phyloP scores from a whole-genome alignment of 2,797 vertebrate genomes.

The Hoplostethus mediterraneus region DNA sequence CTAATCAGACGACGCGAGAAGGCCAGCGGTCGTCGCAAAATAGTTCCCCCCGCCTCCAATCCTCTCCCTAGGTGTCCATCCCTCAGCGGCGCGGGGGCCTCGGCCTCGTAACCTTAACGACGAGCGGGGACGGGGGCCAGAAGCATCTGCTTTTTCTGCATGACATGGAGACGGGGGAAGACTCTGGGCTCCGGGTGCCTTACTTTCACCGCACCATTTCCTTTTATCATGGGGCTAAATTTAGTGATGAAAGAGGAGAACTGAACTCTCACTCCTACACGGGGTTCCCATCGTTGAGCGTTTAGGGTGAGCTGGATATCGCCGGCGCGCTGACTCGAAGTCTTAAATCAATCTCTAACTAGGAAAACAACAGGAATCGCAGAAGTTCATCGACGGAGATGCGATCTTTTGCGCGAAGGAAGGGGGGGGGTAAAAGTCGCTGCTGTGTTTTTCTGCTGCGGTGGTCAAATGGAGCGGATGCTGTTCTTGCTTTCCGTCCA shows the following conservation, averaged over 20 bases:
- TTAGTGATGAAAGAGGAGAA: constrained; percentile 61
- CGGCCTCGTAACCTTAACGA: constrained; percentile 44
- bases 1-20: constrained; percentile 60
- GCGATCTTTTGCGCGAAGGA: constrained; percentile 42
- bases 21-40: constrained; percentile 39
- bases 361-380: constrained; percentile 29
- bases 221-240: constrained; percentile 68
- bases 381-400: constrained; percentile 20
- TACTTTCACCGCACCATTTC: constrained; percentile 63
- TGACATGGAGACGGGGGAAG: constrained; percentile 40
- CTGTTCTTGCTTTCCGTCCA: constrained; percentile 43
- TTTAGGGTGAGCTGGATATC: neutral
- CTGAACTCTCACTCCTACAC: constrained; percentile 57
- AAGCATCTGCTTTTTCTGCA: constrained; percentile 78
- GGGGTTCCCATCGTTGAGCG: constrained; percentile 41
- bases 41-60: constrained; percentile 31
- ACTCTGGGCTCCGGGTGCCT: constrained; percentile 38
- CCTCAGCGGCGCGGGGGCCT: constrained; percentile 47
- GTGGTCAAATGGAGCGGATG: constrained; percentile 56
- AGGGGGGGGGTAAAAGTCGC: constrained; percentile 28
- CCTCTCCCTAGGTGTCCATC: constrained; percentile 57
- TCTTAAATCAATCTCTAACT: constrained; percentile 47
- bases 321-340: constrained; percentile 3
- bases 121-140: constrained; percentile 54
- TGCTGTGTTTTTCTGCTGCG: constrained; percentile 50